phyloP scores from a whole-genome alignment of 2,113 vertebrate species.

The Puntigrus tetrazona region DNA sequence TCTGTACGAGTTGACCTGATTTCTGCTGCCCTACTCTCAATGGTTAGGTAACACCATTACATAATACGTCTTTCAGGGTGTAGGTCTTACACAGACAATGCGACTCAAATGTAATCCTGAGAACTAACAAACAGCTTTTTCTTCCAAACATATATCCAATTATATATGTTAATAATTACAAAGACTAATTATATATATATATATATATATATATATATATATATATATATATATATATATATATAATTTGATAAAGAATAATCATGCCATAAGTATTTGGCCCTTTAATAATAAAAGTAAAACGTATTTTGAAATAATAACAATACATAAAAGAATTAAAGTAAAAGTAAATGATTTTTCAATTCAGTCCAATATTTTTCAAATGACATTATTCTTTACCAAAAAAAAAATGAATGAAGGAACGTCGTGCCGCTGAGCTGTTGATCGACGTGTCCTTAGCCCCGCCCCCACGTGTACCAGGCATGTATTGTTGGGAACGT shows the following conservation, averaged over 20 bases:
- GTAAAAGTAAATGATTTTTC: background rate
- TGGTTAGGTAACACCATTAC: constrained; percentile 77
- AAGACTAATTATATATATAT: no score
- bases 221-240: no score
- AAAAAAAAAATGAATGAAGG: background rate
- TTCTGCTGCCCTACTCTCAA: constrained; percentile 60
- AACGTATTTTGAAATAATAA: background rate
- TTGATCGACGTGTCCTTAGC: background rate
- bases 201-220: background rate
- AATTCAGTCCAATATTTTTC: background rate
- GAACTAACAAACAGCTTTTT: background rate
- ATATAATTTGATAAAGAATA: background rate
- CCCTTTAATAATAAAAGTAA: background rate
- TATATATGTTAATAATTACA: background rate
- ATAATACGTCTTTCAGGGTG: constrained; percentile 69
- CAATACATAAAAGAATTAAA: background rate
- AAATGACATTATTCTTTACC: background rate
- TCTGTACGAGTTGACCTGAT: constrained; percentile 67
- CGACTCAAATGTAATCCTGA: constrained; percentile 24
- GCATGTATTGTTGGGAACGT: constrained; percentile 55
- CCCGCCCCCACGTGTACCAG: constrained; percentile 66
- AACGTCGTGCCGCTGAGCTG: background rate
- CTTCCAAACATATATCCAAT: background rate
- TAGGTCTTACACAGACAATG: constrained; percentile 26
- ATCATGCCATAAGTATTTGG: background rate